Percentiles rank a stretch among this genome's conserved stretches.
These are phyloP conservation scores for Aplysina aerophoba DNA, from an alignment of 37 sponge, comb jelly and placozoan genomes.

Conservation along the genomic window DNA sequence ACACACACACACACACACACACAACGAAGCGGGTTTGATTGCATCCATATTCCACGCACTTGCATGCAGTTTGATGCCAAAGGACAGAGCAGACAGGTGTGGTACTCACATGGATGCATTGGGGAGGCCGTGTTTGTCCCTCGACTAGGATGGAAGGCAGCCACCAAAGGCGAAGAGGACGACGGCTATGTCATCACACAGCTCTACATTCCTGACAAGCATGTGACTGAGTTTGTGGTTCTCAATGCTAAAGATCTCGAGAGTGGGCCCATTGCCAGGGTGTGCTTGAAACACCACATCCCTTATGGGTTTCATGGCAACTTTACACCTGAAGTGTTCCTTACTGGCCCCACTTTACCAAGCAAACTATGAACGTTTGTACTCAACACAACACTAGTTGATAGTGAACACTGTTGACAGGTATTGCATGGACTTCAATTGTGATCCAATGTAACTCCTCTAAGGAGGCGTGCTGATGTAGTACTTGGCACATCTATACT, in stretches of 20 bases:
- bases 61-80: conserved; percentile 60
- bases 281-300: conserved; percentile 83
- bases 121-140: conserved; percentile 92
- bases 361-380: too few relatives aligned
- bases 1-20: not conserved
- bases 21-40: too few relatives aligned
- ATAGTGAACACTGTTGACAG: too few relatives aligned
- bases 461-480: too few relatives aligned
- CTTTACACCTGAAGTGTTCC: conserved; percentile 81
- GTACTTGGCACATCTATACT: too few relatives aligned
- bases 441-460: too few relatives aligned
- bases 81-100: conserved; percentile 65
- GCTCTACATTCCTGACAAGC: conserved; percentile 79
- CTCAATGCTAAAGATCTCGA: conserved; percentile 80
- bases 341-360: not conserved
- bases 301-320: conserved; percentile 94
- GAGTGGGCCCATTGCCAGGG: conserved; percentile 74
- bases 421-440: too few relatives aligned
- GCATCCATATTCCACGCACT: not conserved
- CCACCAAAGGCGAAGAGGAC: conserved; percentile 70
- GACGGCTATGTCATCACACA: conserved; percentile 86
- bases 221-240: conserved; percentile 83
- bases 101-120: conserved; percentile 85
- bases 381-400: too few relatives aligned
- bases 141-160: conserved; percentile 53